A percentile compares a stretch with the other conserved stretches of the same genome.
phyloP scores from a whole-genome alignment of 92 coral and sea anemone genomes.

The Actinernus sp. region DNA sequence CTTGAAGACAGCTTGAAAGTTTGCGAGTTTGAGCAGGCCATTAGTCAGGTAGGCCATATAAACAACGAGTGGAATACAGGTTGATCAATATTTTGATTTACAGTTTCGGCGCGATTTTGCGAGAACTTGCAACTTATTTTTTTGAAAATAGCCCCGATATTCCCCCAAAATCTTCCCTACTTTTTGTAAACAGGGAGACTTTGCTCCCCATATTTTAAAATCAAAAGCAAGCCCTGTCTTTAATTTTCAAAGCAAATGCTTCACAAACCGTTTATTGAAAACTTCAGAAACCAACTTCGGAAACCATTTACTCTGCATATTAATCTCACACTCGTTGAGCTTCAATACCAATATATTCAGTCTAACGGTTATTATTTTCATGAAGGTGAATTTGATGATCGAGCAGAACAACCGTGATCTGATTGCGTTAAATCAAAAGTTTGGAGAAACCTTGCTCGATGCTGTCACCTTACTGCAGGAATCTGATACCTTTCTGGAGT shows the following conservation, averaged over 20 bases:
- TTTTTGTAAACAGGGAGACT: no score
- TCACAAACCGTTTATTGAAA: no score
- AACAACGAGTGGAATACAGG: neutral
- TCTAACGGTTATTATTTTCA: no score
- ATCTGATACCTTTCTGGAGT: conserved; percentile 89
- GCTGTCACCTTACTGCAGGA: conserved; percentile 96
- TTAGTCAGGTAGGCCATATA: conserved; percentile 69
- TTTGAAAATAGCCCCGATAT: no score
- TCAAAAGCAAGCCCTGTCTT: no score
- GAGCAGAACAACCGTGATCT: conserved; percentile 92
- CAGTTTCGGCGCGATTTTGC: neutral
- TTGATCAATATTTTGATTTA: conserved; percentile 1
- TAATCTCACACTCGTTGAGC: no score
- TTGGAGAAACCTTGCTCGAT: conserved; percentile 87
- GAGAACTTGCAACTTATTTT: neutral
- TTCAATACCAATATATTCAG: no score
- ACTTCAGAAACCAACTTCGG: no score
- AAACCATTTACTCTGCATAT: no score
- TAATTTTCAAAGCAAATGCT: no score
- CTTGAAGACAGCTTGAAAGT: conserved; percentile 91
- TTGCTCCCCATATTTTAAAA: no score
- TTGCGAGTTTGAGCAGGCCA: conserved; percentile 95
- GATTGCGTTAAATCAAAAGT: conserved; percentile 83
- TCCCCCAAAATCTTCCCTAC: no score
- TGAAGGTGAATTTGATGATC: conserved; percentile 85